Conservation (phyloP, 2,797 vertebrate species). For the Tolypeutes matacus region DNA sequence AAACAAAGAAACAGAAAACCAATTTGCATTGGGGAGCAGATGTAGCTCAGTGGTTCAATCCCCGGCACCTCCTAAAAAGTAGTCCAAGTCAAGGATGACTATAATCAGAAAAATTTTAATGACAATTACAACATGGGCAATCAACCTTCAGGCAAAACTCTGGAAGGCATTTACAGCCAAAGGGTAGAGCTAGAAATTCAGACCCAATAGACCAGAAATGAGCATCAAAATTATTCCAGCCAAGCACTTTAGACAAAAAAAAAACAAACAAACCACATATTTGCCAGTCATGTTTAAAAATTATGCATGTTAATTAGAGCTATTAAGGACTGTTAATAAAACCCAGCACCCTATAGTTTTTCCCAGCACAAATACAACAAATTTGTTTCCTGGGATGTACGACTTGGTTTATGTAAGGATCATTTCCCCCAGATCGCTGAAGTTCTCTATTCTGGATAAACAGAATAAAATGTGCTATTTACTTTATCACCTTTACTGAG, state of each 20-base stretch:
- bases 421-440: background rate
- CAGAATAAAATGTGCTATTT: background rate
- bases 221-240: background rate
- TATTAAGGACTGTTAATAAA: background rate
- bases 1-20: no score
- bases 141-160: background rate
- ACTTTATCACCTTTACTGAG: background rate
- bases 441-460: background rate
- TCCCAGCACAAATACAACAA: background rate
- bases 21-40: no score
- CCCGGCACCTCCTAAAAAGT: background rate
- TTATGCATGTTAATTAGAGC: background rate
- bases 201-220: background rate
- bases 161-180: background rate
- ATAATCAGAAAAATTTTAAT: background rate
- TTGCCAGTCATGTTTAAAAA: background rate
- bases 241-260: background rate
- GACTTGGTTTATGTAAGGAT: constrained; percentile 11
- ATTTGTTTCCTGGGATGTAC: background rate
- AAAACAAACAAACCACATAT: background rate
- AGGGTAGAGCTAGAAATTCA: background rate
- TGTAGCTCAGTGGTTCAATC: no score
- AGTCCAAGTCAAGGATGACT: background rate
- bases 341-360: background rate
- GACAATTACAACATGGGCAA: background rate